Percentiles rank a stretch among this genome's conserved stretches.
phyloP scores from a whole-genome alignment of 2,113 vertebrate species.

The Potamarius usumacintae region DNA sequence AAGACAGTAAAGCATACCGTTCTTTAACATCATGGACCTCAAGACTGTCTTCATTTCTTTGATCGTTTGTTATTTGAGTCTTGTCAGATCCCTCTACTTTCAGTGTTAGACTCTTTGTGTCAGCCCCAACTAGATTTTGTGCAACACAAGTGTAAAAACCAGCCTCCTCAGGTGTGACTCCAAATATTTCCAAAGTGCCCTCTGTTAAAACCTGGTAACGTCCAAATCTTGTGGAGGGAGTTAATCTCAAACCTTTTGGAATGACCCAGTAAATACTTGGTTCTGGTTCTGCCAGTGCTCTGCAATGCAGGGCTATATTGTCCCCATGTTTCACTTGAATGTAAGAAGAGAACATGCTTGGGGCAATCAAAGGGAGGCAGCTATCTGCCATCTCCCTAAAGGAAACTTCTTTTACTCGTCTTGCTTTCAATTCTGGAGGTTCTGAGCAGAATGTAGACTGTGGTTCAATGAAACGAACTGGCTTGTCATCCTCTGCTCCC shows the following conservation, averaged over 20 bases:
- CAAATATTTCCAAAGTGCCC: slow-evolving; percentile 86
- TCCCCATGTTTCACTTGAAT: slow-evolving; percentile 71
- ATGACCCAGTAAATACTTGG: slow-evolving; percentile 94
- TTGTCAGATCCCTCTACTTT: slow-evolving; percentile 71
- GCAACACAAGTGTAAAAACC: slow-evolving; percentile 95
- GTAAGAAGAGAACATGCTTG: slow-evolving; percentile 76
- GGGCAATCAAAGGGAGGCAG: slow-evolving; percentile 89
- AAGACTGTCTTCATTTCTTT: slow-evolving; percentile 62
- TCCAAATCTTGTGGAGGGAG: slow-evolving; percentile 55
- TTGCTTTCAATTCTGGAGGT: slow-evolving; percentile 85
- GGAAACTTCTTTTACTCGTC: slow-evolving; percentile 83
- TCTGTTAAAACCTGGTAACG: slow-evolving; percentile 79
- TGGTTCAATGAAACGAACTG: slow-evolving; percentile 90
- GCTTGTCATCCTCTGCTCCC: slow-evolving; percentile 71
- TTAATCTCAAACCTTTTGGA: slow-evolving; percentile 78
- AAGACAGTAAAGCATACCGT: slow-evolving; percentile 80
- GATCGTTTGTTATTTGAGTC: slow-evolving; percentile 51
- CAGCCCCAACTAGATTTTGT: slow-evolving; percentile 89
- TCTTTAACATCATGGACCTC: slow-evolving; percentile 75
- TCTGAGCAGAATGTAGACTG: slow-evolving; percentile 91
- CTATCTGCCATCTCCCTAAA: slow-evolving; percentile 87
- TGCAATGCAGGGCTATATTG: slow-evolving; percentile 81
- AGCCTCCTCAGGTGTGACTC: slow-evolving; percentile 71
- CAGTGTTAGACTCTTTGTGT: slow-evolving; percentile 82
- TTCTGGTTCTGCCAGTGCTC: slow-evolving; percentile 89